Conservation (phyloP, 2,797 vertebrate genomes). For the Gallinago solitaria region DNA sequence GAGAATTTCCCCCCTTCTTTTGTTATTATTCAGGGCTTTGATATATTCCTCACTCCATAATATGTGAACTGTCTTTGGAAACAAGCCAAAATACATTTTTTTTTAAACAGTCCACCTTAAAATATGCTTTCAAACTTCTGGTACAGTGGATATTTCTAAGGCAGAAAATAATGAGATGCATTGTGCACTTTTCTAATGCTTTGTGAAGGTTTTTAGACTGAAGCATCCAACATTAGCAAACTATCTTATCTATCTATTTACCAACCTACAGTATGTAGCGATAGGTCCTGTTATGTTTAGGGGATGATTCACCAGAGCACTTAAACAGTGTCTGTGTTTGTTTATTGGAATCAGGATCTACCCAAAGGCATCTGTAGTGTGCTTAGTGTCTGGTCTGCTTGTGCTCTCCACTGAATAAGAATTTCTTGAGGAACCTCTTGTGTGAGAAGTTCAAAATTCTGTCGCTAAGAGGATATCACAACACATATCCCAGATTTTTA, state of each 20-base stretch:
- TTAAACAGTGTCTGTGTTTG: background rate
- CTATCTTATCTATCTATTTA: background rate
- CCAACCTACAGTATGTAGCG: background rate
- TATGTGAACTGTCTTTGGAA: background rate
- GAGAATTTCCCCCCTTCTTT: background rate
- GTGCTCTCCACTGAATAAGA: background rate
- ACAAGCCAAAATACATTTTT: background rate
- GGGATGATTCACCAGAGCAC: background rate
- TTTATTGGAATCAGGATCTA: background rate
- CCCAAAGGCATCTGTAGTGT: background rate
- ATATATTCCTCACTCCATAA: background rate
- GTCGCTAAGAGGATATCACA: background rate
- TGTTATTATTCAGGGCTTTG: background rate
- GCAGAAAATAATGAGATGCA: rapidly evolving
- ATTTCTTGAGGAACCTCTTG: background rate
- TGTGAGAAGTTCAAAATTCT: background rate
- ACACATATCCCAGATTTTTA: background rate
- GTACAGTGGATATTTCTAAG: background rate
- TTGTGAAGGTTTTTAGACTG: background rate
- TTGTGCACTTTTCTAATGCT: background rate
- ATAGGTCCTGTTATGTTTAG: background rate
- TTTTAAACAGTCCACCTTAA: background rate
- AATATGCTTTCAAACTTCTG: conserved; percentile 10
- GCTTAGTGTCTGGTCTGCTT: background rate
- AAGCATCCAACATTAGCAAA: background rate